Conservation (phyloP, 2,888 invertebrate species). For the Orchestes rusci region DNA sequence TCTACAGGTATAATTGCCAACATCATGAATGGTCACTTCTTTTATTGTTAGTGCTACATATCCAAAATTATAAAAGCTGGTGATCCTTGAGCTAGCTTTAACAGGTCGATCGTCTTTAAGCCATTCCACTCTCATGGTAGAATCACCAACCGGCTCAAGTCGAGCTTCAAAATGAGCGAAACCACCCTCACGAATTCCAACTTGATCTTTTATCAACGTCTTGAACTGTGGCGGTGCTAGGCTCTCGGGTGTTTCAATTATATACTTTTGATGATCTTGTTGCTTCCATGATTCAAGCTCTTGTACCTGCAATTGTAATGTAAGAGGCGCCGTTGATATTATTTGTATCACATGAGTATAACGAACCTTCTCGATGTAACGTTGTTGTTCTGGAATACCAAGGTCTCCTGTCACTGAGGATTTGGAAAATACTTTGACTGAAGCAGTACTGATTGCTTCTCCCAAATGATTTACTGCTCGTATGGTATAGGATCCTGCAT, state of each 20-base stretch:
- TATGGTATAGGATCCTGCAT: conserved; percentile 91
- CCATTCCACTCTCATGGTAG: conserved; percentile 87
- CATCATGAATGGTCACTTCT: conserved; percentile 82
- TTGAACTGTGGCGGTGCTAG: conserved; percentile 79
- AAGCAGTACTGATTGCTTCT: conserved; percentile 80
- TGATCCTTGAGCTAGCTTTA: conserved; percentile 88
- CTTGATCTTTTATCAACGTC: conserved; percentile 81
- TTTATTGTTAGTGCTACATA: conserved; percentile 92
- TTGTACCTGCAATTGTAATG: conserved; percentile 49
- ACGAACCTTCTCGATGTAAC: conserved; percentile 75
- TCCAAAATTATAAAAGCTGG: conserved; percentile 90
- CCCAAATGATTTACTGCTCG: conserved; percentile 86
- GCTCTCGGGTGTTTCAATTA: conserved; percentile 74
- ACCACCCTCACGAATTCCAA: conserved; percentile 82
- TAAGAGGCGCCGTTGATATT: background rate
- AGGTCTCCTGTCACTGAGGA: conserved; percentile 81
- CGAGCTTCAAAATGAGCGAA: conserved; percentile 95
- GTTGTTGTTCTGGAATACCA: conserved; percentile 76
- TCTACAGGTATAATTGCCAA: conserved; percentile 81
- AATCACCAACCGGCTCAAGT: conserved; percentile 87
- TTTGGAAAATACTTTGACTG: conserved; percentile 58
- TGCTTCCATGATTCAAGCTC: conserved; percentile 84
- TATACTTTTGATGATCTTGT: conserved; percentile 71
- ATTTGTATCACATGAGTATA: background rate
- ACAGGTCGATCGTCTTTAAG: conserved; percentile 83